Evolutionary conservation across 2,888 invertebrate species (phyloP), one percentile per base, ranked within the genome.

Genomic region (Polydrusus pterygomalis): DNA sequence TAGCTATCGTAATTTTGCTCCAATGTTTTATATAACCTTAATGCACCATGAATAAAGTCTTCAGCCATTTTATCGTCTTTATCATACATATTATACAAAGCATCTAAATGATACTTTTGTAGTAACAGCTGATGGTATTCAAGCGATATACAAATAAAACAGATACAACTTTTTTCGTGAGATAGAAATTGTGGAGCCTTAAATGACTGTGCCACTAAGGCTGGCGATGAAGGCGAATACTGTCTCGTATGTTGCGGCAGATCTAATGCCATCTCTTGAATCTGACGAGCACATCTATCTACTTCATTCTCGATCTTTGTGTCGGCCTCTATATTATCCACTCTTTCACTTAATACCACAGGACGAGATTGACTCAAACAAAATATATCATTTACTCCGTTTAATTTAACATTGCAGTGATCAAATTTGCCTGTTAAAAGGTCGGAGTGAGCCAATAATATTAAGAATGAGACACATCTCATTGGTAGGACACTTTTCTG

Each of bases 401-500:
- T 80, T 20, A 85, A 40, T 81, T 86, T 86, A 1, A 82, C 81
- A 58, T 78, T 78, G 71, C 85, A 85, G 76, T 86, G 84, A 43
- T 85, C 81, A 47, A 81, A 80, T 18, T 82, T 82, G 34, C 75
- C 75, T 7, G 83, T 82, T 11, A 79, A 73, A 8, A 86, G 65
- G 78, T 87, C 86, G 11, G 83, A 83, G 40, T 83, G 79, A 1
- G 85, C 84, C 43, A 86, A 76, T 38, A 83, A 81, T 3, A 80
- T 68, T 47, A 86, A 70, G 30, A 85, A 81, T 17, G 80, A 70
- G 10, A 83, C 83, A 10, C 83, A 81, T 54, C 82, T 80, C 6
- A 84, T 74, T 3, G 86, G 86, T 30, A 86, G 63, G 5, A 85
- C 80, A 38, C 84, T 68, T 79, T 84, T 81, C 79, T 86, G 86